Base-by-base conservation (phyloP, 2,113 vertebrate species). In the Pholis gunnellus region DNA sequence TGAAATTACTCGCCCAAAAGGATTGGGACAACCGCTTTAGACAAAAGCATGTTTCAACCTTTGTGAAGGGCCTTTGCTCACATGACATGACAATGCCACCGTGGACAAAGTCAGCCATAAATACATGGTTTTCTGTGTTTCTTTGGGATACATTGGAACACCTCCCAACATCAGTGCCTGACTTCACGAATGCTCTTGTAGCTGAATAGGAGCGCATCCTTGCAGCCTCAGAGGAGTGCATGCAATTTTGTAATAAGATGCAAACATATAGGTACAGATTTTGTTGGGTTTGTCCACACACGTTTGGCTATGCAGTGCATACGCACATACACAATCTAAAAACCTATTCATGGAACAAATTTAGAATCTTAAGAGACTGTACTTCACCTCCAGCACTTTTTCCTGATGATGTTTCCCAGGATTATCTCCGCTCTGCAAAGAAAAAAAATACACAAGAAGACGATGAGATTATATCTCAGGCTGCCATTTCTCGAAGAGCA, bases 381-480 rank as follows among this genome's bases (percentile, higher is more conserved):
- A 80, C 52, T 81, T 85, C 91, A 98, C 98, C 98, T 99, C 97
- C 97, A 99, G 91, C 96, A 97, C 88, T 99, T 99, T 93, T 99
- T 99, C 95, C 97, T 98, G 94, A 99, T 98, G 93, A 99, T 99
- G 94, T 97, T 99, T 42, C 98, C 98, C 83, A 99, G 94, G 89
- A 99, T 98, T 84, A 98, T 96, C 93, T 99, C 98, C 38, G 98
- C 98, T 94, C 98, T 99, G 89, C 11, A 74, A 86, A 84, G 72
- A 77, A 84, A 75, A 75, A 50, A 75, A 42, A 56, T 38, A 87
- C 40, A 67, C 9, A 72, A 46, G 44, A 56, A 79, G 73, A 69
- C 56, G 60, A 82, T 76, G 52, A 68, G 79, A 90, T 93, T 84
- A 91, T 31, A 74, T 78, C 64, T 73, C 25, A 63, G 13, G 34